Evolutionary conservation across 2,113 vertebrate species (phyloP), one percentile per base, ranked within the genome.

Genomic region (Pteronura brasiliensis): DNA sequence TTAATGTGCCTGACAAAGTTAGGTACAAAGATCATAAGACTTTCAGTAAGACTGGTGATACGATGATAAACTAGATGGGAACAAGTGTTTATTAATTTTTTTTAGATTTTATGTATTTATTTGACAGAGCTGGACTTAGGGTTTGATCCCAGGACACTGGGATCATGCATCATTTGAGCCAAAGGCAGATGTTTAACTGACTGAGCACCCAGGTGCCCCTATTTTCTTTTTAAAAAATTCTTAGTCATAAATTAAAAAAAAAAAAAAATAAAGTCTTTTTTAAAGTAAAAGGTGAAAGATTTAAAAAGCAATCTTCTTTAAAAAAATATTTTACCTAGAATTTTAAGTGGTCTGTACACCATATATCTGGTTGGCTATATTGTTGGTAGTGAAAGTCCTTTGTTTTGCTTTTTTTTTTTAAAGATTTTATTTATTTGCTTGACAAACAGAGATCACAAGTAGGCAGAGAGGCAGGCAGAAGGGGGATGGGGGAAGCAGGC

Each of bases 221-320:
- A 27, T 91, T n/a, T 14, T 76, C 34, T 88, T 31, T 89, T 93
- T 13, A 31, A 79, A 82, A 88, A 21, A 59, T 80, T 61, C 63
- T 76, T 90, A 74, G 55, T 57, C 0, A 4, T 65, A 34, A 92
- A 47, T 65, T 47, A 2, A 11, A 11, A 47, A 47, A 47, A 47
- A 47, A 6, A 42, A 42, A 42, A 4, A 57, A 25, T n/a, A 0
- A 39, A 31, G 9, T 44, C 0, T 2, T 81, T 52, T 34, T 31
- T 31, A 6, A 31, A 34, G 63, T 65, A 67, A 67, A 67, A 67
- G 6, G 63, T 67, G 63, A 67, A 34, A 67, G 29, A 67, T 88
- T 95, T 63, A 34, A 87, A 79, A 49, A 27, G 1, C 27, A 10
- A 18, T 36, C 0, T 1, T 36, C 0, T 2, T 81, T 63, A 1